phyloP scores from a whole-genome alignment of 2,113 vertebrate genomes.

The Gobio gobio region DNA sequence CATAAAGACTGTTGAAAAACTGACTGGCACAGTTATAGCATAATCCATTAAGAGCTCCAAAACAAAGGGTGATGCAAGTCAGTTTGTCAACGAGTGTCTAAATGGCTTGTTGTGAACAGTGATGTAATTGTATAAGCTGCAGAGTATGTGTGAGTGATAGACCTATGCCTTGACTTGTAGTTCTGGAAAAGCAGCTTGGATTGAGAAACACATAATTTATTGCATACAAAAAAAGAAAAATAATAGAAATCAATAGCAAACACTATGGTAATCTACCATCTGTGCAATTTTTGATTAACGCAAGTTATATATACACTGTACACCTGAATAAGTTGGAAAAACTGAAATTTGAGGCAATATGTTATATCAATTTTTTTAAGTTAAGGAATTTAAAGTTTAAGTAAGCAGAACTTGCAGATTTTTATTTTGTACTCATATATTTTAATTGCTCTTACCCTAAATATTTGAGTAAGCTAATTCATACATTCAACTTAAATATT shows the following conservation, averaged over 20 bases:
- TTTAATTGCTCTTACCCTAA: no score
- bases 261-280: neutral
- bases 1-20: conserved; percentile 68
- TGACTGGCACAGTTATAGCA: conserved; percentile 77
- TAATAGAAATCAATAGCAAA: conserved; percentile 21
- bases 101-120: conserved; percentile 71
- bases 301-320: neutral
- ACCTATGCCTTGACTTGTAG: conserved; percentile 68
- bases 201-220: conserved; percentile 44
- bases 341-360: no score
- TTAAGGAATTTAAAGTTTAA: no score
- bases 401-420: no score
- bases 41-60: conserved; percentile 83
- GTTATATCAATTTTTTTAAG: no score
- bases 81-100: conserved; percentile 77
- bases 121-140: conserved; percentile 63
- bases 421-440: no score
- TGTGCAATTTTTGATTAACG: neutral
- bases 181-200: conserved; percentile 47
- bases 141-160: conserved; percentile 63
- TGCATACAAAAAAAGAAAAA: conserved; percentile 16
- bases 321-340: no score
- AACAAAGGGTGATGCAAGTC: conserved; percentile 71
- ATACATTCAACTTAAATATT: no score
- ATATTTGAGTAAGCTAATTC: no score